Base-by-base conservation (phyloP, 1,140 invertebrate species). In the Drosophila leontia region DNA sequence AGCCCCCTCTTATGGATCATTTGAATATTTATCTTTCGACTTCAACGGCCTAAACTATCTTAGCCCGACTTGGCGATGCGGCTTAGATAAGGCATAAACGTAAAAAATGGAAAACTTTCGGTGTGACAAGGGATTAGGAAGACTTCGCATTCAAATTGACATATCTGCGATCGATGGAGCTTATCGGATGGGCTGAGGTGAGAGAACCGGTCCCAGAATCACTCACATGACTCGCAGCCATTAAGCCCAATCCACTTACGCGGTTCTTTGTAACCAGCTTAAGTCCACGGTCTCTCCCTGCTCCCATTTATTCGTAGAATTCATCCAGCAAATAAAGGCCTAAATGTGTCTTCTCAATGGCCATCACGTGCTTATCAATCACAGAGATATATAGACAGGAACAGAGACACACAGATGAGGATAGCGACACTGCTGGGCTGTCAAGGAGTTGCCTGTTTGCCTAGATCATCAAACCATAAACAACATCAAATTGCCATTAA, bases 401-500 rank as follows among this genome's bases (percentile, higher is more conserved):
- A 13, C 17, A 53, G 32, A 17, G 74, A 61, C 56, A 72, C 77
- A 77, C 56, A 41, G 45, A 37, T 34, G 37, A 12, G 42, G 56
- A 58, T 35, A 37, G 51, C 12, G 37, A 51, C 48, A 51, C 48
- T 17, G 32, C 15, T 35, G 53, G 37, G 29, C 47, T 64, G 67
- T 48, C 82, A 62, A 63, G 61, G 19, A 60, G 59, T 42, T 45
- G 53, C 51, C 29, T 77, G 83, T 77, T 80, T 87, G 84, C 69
- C 84, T 78, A 79, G 77, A 87, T 83, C 83, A 86, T 86, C 85
- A 88, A 80, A 68, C 77, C 69, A 84, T 88, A 88, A 88, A 88
- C 80, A 88, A 88, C 84, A 88, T 88, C 78, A 88, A 88, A 90
- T 88, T 90, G 80, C 80, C 84, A 88, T 88, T 88, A 88, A 88